Evolutionary conservation across 2,113 vertebrate genomes (phyloP).

Genomic region (Petromus typicus): DNA sequence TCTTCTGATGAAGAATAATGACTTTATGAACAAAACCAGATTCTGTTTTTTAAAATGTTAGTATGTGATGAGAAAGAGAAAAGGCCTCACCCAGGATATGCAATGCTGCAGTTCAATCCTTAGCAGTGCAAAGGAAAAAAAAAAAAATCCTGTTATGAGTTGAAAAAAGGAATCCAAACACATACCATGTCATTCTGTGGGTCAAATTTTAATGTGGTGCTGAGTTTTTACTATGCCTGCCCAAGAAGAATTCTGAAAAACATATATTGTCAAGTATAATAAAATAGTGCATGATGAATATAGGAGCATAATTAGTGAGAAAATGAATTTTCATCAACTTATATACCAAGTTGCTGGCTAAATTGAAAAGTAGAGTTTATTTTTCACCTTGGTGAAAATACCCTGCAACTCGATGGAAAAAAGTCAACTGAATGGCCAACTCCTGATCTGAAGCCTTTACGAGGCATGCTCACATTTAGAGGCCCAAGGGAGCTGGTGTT

Average conservation of each 20-base stretch:
- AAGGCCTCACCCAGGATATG: not conserved
- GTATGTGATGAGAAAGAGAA: not conserved
- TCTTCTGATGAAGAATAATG: not conserved
- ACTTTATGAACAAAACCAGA: not conserved
- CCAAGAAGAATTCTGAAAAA: not conserved
- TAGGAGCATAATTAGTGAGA: not conserved
- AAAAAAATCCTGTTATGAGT: not conserved
- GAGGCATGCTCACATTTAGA: not conserved
- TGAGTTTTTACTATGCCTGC: not conserved
- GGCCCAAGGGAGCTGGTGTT: not conserved
- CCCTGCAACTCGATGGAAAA: not conserved
- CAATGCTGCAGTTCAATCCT: no score
- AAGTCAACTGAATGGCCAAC: not conserved
- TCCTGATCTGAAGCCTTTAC: not conserved
- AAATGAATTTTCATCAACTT: not conserved
- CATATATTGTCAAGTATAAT: not conserved
- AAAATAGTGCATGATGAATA: not conserved
- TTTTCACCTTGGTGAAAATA: not conserved
- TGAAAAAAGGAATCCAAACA: not conserved
- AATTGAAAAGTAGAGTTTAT: not conserved
- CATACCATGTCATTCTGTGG: not conserved
- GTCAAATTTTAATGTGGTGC: not conserved
- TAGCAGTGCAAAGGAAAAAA: not conserved
- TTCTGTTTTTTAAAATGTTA: not conserved
- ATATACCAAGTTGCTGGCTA: not conserved